Base-by-base conservation (phyloP, 2,113 vertebrate genomes). In the Ardeotis arabs region DNA sequence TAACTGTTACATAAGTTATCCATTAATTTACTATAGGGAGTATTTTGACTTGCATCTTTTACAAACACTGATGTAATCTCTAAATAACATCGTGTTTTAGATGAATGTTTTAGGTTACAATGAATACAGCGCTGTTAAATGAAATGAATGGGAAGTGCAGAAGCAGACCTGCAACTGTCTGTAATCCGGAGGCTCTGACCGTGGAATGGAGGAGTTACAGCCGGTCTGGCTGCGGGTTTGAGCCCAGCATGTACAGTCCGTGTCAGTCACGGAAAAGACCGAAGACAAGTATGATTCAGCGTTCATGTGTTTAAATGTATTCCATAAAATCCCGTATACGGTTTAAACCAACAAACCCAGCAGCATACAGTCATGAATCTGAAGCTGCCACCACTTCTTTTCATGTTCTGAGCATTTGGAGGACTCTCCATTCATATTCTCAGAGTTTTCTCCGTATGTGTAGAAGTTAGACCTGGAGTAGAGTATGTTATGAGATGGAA, bases 101-200 rank as follows among this genome's bases (percentile, higher is more conserved):
- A 89, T 92, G 63, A 90, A 90, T 86, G 89, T 83, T 96, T 92
- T 49, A 94, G 22, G 33, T 52, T 60, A 39, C 82, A 64, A 17
- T 14, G 39, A 29, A 18, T 21, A 6, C 8, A 21, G 47, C 3
- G 1, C 17, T 6, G 82, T 7, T 9, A 4, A 53, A n/a, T 25
- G 87, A 53, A 60, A 29, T 6, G 53, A 24, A 29, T 15, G 83
- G 80, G 76, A 44, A 37, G 45, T 9, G 68, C 25, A 10, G 63
- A n/a, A 66, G 62, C 64, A 56, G 47, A 33, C 14, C 70, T 64
- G 62, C 27, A 33, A 33, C 12, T 25, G 4, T 18, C 56, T 52
- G 20, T 7, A 4, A 14, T 5, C 27, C 10, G 44, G 56, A 41
- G 41, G 5, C 20, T 17, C 21, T 35, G 59, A 14, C 6, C 10